phyloP scores from a whole-genome alignment of 1,140 invertebrate genomes.

The Papilio glaucus region DNA sequence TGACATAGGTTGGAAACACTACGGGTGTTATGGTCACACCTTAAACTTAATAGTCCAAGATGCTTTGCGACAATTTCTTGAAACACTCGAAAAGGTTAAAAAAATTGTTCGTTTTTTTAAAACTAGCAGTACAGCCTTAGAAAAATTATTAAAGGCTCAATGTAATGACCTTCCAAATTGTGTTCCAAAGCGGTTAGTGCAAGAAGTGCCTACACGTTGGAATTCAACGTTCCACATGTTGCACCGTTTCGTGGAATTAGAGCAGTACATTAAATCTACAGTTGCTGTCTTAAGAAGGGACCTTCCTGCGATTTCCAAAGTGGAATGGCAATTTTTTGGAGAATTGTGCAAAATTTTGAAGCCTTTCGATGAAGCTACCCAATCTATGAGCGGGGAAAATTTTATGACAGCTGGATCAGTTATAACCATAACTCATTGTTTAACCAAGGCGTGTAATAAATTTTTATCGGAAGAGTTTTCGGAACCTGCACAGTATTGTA shows the following conservation, averaged over 20 bases:
- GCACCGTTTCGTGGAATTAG: conserved; percentile 39
- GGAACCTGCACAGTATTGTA: background rate
- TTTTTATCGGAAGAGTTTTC: no score
- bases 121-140: conserved; percentile 45
- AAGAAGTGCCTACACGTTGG: conserved; percentile 46
- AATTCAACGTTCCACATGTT: conserved; percentile 44
- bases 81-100: conserved; percentile 50
- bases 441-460: no score
- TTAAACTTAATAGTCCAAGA: conserved; percentile 52
- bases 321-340: conserved; percentile 45
- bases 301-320: conserved; percentile 26
- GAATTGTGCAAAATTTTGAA: conserved; percentile 49
- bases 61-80: conserved; percentile 35
- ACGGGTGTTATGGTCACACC: conserved; percentile 40
- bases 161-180: conserved; percentile 19
- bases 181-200: conserved; percentile 48
- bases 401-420: no score
- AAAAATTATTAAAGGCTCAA: conserved; percentile 46
- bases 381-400: conserved; percentile 51
- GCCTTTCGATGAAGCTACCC: conserved; percentile 46
- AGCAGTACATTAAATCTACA: conserved; percentile 43
- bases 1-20: conserved; percentile 37
- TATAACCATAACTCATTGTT: no score
- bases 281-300: conserved; percentile 41
- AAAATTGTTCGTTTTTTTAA: conserved; percentile 50